Percentiles rank a stretch among this genome's conserved stretches.
These are phyloP conservation scores for Uria lomvia DNA, from an alignment of 2,113 vertebrate genomes.

Conservation along the genomic window DNA sequence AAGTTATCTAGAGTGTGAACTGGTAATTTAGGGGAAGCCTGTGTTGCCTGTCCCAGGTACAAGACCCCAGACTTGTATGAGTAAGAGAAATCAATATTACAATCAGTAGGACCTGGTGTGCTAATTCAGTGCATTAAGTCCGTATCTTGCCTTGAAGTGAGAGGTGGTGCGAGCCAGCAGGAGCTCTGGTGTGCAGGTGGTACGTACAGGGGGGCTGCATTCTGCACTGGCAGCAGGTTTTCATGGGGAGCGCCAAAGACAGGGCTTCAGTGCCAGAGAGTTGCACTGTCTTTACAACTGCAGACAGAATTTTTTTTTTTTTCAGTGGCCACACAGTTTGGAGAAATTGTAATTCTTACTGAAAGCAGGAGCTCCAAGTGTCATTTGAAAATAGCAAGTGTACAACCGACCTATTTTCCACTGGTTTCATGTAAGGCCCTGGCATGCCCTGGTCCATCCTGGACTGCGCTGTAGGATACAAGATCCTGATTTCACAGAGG, in stretches of 20 bases:
- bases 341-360: background rate
- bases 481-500: background rate
- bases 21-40: background rate
- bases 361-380: background rate
- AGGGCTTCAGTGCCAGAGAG: background rate
- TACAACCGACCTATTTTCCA: background rate
- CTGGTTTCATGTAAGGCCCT: background rate
- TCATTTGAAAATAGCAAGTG: background rate
- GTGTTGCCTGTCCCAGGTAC: background rate
- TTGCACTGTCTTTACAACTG: background rate
- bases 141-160: background rate
- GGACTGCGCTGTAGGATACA: background rate
- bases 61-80: background rate
- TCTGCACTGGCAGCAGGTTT: background rate
- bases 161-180: background rate
- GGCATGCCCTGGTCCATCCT: background rate
- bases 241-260: background rate
- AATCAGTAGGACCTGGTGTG: background rate
- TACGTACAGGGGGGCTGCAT: accelerated
- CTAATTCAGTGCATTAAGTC: background rate
- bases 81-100: background rate
- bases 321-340: background rate
- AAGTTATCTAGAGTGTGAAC: background rate
- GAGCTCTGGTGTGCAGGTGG: background rate
- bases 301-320: background rate